Evolutionary conservation across 2,113 vertebrate species (phyloP).

Genomic region (Myotis yumanensis): DNA sequence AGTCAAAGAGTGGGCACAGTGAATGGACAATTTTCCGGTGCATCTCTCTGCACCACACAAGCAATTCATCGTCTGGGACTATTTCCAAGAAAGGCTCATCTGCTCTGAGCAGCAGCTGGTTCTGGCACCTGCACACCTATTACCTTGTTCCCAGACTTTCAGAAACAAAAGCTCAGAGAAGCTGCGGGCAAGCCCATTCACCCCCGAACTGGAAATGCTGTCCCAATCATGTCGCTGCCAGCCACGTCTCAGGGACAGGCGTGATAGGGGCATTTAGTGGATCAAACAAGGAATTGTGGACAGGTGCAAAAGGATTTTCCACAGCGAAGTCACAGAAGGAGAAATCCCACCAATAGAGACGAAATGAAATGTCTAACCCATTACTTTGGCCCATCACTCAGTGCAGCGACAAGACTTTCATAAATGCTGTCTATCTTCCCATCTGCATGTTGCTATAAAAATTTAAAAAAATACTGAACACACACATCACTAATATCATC

Average conservation of each 20-base stretch:
- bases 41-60: slow-evolving; percentile 72
- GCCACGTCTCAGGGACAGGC: neutral
- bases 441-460: slow-evolving; percentile 16
- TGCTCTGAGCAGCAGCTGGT: slow-evolving; percentile 71
- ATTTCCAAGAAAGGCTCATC: slow-evolving; percentile 78
- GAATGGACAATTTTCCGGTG: slow-evolving; percentile 78
- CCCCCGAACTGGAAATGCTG: neutral
- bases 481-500: slow-evolving; percentile 14
- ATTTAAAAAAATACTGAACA: slow-evolving; percentile 59
- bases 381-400: neutral
- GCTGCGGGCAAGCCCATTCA: neutral
- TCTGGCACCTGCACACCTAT: slow-evolving; percentile 60
- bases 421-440: neutral
- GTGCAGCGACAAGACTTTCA: neutral
- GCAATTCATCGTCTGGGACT: slow-evolving; percentile 78
- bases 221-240: neutral
- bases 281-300: slow-evolving; percentile 66
- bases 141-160: slow-evolving; percentile 74
- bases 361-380: slow-evolving; percentile 35
- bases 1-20: slow-evolving; percentile 60
- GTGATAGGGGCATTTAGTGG: slow-evolving; percentile 19
- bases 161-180: slow-evolving; percentile 50
- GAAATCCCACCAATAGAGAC: slow-evolving; percentile 56
- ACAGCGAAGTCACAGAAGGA: slow-evolving; percentile 63
- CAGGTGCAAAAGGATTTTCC: slow-evolving; percentile 70